Evolutionary conservation across 1,140 invertebrate species (phyloP), one percentile per base, ranked within the genome.

Genomic region (Euura saliciscinereae): DNA sequence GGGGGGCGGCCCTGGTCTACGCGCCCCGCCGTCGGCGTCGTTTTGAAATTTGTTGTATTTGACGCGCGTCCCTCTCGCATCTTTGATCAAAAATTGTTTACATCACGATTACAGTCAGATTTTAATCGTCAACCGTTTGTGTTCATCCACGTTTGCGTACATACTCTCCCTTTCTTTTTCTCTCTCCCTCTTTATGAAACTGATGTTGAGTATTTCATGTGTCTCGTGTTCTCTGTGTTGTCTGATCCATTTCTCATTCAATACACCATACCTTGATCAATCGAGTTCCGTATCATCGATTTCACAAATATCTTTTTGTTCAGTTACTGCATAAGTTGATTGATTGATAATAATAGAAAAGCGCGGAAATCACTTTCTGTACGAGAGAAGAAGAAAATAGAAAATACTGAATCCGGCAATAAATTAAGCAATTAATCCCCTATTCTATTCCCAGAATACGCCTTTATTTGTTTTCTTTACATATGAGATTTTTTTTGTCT

Each of bases 321-420:
- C 28, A 28, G 28, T 28, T 28, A 28, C 28, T 28, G 28, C 28
- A 28, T 28, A 28, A 28, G 28, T 28, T 28, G 28, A 28, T 28
- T 28, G 28, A 28, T 28, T 28, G 28, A 28, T 28, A 71, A 73
- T 66, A 28, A 44, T 42, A 44, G n/a, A 66, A 74, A 75, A 72
- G n/a, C 69, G 69, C 43, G 64, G 68, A 10, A 45, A 28, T 28
- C 28, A 28, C 28, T 28, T 28, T 28, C 28, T 28, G 28, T 28
- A 68, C 45, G 43, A 46, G 11, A n/a, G 44, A 2, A 6, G 11
- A 76, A 69, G 73, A 69, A 71, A 69, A 71, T 65, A 74, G 74
- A 82, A 82, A 87, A 87, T 87, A 87, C 85, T 87, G 85, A 85
- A 84, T 86, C 79, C 81, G 85, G 85, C 82, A 87, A 87, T 87